phyloP scores from a whole-genome alignment of 2,888 invertebrate genomes.

The Acleris cristana region DNA sequence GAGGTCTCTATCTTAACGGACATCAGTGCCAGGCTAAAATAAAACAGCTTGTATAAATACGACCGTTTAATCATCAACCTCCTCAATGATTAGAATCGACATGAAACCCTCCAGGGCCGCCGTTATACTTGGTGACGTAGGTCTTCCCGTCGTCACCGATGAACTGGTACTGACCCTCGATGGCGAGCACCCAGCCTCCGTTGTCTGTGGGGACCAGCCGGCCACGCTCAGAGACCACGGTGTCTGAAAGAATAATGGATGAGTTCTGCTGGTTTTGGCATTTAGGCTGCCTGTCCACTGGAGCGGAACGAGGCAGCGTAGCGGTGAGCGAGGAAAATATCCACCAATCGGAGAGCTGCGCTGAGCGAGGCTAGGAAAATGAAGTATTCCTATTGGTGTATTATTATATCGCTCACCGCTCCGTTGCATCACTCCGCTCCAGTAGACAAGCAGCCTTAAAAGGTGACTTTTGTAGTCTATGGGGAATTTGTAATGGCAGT shows the following conservation, averaged over 20 bases:
- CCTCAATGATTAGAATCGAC: slow-evolving; percentile 51
- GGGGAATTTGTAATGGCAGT: too few relatives aligned
- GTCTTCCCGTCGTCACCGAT: slow-evolving; percentile 57
- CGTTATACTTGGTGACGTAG: slow-evolving; percentile 57
- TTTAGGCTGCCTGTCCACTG: neutral
- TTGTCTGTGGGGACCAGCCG: slow-evolving; percentile 51
- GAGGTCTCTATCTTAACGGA: too few relatives aligned
- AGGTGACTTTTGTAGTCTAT: too few relatives aligned
- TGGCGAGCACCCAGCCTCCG: slow-evolving; percentile 55
- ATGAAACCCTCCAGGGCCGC: slow-evolving; percentile 59
- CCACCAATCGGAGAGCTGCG: too few relatives aligned
- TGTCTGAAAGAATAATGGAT: slow-evolving; percentile 47
- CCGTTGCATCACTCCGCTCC: too few relatives aligned
- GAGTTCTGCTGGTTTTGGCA: neutral
- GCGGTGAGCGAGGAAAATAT: too few relatives aligned
- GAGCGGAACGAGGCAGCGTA: too few relatives aligned
- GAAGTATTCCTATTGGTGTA: too few relatives aligned
- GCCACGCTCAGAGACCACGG: slow-evolving; percentile 62
- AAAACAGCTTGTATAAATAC: neutral
- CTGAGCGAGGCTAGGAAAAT: too few relatives aligned
- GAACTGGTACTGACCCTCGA: slow-evolving; percentile 62
- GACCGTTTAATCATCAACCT: neutral
- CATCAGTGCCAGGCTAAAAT: too few relatives aligned
- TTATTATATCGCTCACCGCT: too few relatives aligned
- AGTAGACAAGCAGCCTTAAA: too few relatives aligned